Evolutionary conservation across 53 echinoderm and acorn worm genomes (phyloP).

Genomic region (Patiria pectinifera): DNA sequence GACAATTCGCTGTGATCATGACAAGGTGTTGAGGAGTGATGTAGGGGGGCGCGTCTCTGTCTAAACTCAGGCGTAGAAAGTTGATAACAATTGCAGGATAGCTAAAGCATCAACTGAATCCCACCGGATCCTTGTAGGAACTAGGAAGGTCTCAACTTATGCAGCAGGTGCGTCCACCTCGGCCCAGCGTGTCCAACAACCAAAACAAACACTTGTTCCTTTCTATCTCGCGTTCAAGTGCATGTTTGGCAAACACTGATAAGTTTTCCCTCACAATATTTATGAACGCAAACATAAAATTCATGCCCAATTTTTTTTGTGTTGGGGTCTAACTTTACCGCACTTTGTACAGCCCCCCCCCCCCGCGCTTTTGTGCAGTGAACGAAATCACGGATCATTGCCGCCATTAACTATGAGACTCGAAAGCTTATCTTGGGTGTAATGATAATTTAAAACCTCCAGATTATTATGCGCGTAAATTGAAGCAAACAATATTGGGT

Average conservation of each 20-base stretch:
- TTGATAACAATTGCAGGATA: not conserved
- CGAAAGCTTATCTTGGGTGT: not conserved
- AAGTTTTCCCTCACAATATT: conserved; percentile 26
- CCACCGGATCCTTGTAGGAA: not conserved
- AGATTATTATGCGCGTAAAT: not conserved
- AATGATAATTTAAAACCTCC: not conserved
- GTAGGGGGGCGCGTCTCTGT: conserved; percentile 19
- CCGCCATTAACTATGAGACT: not conserved
- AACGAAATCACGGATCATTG: not conserved
- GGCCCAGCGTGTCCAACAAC: conserved; percentile 27
- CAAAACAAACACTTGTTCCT: conserved; percentile 48
- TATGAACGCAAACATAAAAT: not conserved
- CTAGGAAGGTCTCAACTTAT: not conserved
- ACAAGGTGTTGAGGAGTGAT: conserved; percentile 43
- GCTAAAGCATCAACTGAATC: not conserved
- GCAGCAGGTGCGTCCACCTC: conserved; percentile 27
- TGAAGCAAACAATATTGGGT: not conserved
- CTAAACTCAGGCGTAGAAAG: conserved; percentile 2
- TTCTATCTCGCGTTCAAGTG: conserved; percentile 58
- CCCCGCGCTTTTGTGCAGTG: not conserved
- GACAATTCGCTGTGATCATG: conserved; percentile 41
- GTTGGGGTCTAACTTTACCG: not conserved
- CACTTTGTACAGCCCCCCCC: not conserved
- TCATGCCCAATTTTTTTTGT: not conserved
- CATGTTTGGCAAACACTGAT: conserved; percentile 64